Evolutionary conservation across 92 coral and sea anemone species (phyloP).

Genomic region (Anthopleura xanthogrammica): DNA sequence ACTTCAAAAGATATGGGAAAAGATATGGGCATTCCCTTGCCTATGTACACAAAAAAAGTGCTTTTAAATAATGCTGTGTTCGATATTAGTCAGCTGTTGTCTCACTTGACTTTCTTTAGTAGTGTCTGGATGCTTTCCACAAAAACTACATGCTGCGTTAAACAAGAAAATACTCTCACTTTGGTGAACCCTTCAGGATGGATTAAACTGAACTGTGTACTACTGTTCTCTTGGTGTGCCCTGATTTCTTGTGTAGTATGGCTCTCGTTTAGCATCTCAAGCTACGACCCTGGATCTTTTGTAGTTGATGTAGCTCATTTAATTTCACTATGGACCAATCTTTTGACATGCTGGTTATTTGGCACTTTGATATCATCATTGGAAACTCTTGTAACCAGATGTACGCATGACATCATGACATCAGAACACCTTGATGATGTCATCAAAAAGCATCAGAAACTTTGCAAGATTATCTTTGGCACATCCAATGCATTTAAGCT

Average conservation of each 20-base stretch:
- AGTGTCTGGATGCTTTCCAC: slow-evolving; percentile 39
- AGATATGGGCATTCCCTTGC: background rate
- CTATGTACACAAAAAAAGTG: background rate
- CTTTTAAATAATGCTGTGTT: slow-evolving; percentile 12
- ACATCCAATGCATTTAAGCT: slow-evolving; percentile 51
- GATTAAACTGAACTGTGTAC: slow-evolving; percentile 40
- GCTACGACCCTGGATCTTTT: background rate
- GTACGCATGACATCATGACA: slow-evolving; percentile 36
- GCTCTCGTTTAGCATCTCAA: background rate
- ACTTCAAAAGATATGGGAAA: background rate
- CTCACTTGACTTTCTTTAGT: slow-evolving; percentile 57
- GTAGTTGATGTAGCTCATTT: background rate
- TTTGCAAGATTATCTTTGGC: slow-evolving; percentile 42
- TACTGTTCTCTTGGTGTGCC: slow-evolving; percentile 25
- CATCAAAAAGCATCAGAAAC: slow-evolving; percentile 52
- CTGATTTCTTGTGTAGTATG: slow-evolving; percentile 15
- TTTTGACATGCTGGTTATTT: slow-evolving; percentile 62
- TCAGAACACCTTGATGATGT: slow-evolving; percentile 42
- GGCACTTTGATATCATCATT: slow-evolving; percentile 43
- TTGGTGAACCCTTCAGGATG: slow-evolving; percentile 38
- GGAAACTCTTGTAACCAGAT: slow-evolving; percentile 41
- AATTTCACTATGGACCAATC: slow-evolving; percentile 45
- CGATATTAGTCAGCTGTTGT: slow-evolving; percentile 38
- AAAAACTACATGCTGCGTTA: background rate
- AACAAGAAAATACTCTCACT: slow-evolving; percentile 35